A percentile compares a stretch with the other conserved stretches of the same genome.
Conservation (phyloP, 2,888 invertebrate genomes). For the Villa cingulata region DNA sequence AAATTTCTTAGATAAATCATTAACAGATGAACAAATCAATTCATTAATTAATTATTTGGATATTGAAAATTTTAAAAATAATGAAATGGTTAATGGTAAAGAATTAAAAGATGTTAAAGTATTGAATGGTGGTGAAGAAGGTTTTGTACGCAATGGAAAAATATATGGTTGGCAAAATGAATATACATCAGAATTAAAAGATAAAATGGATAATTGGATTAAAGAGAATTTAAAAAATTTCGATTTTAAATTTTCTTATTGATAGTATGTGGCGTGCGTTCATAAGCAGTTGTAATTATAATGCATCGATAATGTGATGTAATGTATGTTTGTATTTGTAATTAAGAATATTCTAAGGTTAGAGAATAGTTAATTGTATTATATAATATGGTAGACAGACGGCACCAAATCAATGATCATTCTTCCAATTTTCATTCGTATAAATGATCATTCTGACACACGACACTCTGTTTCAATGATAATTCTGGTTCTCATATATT, state of each 20-base stretch:
- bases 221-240: slow-evolving; percentile 45
- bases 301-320: no score
- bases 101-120: slow-evolving; percentile 49
- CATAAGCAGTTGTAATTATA: no score
- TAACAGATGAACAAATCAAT: slow-evolving; percentile 44
- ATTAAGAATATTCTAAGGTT: no score
- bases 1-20: slow-evolving; percentile 46
- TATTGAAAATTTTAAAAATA: slow-evolving; percentile 69
- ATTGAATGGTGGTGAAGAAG: slow-evolving; percentile 42
- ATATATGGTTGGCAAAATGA: slow-evolving; percentile 57
- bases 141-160: slow-evolving; percentile 50
- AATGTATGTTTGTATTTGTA: no score
- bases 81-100: slow-evolving; percentile 63
- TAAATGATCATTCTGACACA: no score
- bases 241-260: slow-evolving; percentile 44
- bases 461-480: no score
- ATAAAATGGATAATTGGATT: slow-evolving; percentile 57
- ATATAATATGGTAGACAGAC: no score
- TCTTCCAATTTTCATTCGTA: no score
- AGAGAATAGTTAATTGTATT: no score
- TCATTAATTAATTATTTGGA: slow-evolving; percentile 56
- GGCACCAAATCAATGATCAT: no score
- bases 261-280: no score
- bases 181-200: slow-evolving; percentile 52
- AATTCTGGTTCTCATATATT: no score